Conservation (phyloP, 2,113 vertebrate genomes). For the Oceanites oceanicus region DNA sequence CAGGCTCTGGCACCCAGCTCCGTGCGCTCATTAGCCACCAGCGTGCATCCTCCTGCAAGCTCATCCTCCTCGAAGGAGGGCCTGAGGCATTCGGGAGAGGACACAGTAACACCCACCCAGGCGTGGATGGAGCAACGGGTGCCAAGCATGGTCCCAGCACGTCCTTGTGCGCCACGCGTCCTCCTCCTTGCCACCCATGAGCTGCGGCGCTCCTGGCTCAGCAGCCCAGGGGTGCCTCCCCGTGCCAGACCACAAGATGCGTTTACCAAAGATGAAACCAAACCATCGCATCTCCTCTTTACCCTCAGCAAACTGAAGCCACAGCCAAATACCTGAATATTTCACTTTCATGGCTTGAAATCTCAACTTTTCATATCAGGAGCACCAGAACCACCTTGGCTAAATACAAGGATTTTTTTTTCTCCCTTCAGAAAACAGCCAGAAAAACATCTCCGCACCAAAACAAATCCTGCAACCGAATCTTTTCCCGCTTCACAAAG, state of each 20-base stretch:
- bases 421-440: background rate
- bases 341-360: background rate
- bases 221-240: background rate
- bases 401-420: background rate
- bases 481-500: background rate
- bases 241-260: fast-evolving
- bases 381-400: background rate
- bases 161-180: fast-evolving
- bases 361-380: fast-evolving
- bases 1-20: background rate
- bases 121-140: fast-evolving
- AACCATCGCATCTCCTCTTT: background rate
- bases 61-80: background rate
- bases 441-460: fast-evolving
- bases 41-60: background rate
- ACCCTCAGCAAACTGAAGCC: background rate
- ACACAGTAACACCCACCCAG: background rate
- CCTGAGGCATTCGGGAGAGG: background rate
- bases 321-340: background rate
- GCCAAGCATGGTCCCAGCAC: background rate
- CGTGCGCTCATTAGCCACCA: fast-evolving
- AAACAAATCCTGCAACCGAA: background rate
- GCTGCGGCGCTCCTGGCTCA: background rate
- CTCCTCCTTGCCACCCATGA: background rate
- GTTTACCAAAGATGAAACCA: background rate